phyloP scores from a whole-genome alignment of 2,797 vertebrate genomes.

The Hoplostethus atlanticus region DNA sequence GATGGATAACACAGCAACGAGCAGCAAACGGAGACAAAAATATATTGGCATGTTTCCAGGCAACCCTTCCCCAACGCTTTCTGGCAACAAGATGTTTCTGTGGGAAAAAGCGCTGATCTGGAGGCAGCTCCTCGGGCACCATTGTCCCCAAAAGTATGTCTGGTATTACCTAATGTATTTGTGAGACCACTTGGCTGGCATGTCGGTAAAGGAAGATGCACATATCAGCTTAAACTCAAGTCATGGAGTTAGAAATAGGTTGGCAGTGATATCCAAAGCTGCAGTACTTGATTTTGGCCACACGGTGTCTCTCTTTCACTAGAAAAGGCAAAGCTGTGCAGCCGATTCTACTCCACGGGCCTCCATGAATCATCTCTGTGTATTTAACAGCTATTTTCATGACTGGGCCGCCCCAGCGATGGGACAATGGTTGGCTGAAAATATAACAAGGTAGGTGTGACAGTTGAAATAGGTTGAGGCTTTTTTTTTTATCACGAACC shows the following conservation, averaged over 20 bases:
- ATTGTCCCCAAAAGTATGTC: too few relatives aligned
- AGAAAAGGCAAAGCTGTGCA: slow-evolving; percentile 14
- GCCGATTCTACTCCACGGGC: background rate
- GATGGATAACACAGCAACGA: background rate
- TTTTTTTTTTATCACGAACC: slow-evolving; percentile 9
- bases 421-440: slow-evolving; percentile 26
- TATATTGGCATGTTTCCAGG: too few relatives aligned
- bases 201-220: background rate
- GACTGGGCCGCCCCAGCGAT: slow-evolving; percentile 17
- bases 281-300: slow-evolving; percentile 46
- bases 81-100: too few relatives aligned
- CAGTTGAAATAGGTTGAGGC: background rate
- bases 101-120: background rate
- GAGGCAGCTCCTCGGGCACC: background rate
- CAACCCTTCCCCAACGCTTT: too few relatives aligned
- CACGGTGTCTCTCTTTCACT: slow-evolving; percentile 63
- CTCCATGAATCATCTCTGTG: background rate
- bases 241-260: background rate
- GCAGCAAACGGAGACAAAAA: too few relatives aligned
- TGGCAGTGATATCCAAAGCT: slow-evolving; percentile 5
- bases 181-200: background rate
- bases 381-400: slow-evolving; percentile 29
- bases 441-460: slow-evolving; percentile 18
- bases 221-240: background rate
- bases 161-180: too few relatives aligned